These are phyloP conservation scores for Podarcis lilfordi DNA, from an alignment of 2,797 vertebrate genomes.

Conservation along the genomic window DNA sequence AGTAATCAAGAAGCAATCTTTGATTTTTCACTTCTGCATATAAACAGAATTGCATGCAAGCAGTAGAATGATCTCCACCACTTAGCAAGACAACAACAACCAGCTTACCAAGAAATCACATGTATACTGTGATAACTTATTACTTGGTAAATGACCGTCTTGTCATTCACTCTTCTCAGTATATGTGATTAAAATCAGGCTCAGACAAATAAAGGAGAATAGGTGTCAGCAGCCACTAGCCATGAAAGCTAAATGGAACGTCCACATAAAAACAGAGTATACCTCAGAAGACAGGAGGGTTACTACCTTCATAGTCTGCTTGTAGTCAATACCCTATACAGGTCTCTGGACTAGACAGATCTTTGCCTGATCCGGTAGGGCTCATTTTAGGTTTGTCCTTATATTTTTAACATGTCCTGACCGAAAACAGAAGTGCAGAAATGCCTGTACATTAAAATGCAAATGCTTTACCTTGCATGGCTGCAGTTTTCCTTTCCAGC, in stretches of 20 bases:
- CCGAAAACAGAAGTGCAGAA: background rate
- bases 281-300: background rate
- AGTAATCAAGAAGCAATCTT: too few relatives aligned
- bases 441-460: background rate
- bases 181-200: background rate
- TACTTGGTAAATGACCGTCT: background rate
- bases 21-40: too few relatives aligned
- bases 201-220: background rate
- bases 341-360: background rate
- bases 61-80: background rate
- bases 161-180: background rate
- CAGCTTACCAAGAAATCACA: background rate
- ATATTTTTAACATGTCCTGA: background rate
- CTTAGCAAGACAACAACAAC: background rate
- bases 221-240: background rate
- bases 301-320: background rate
- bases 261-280: background rate
- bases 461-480: slow-evolving; percentile 60
- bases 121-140: background rate
- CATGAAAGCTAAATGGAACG: background rate
- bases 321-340: background rate
- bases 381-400: background rate
- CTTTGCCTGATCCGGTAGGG: background rate
- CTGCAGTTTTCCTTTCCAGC: background rate
- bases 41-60: background rate